A percentile compares a stretch with the other conserved stretches of the same genome.
These are phyloP conservation scores for Tympanoctomys barrerae DNA, from an alignment of 2,797 vertebrate species.

Conservation along the genomic window DNA sequence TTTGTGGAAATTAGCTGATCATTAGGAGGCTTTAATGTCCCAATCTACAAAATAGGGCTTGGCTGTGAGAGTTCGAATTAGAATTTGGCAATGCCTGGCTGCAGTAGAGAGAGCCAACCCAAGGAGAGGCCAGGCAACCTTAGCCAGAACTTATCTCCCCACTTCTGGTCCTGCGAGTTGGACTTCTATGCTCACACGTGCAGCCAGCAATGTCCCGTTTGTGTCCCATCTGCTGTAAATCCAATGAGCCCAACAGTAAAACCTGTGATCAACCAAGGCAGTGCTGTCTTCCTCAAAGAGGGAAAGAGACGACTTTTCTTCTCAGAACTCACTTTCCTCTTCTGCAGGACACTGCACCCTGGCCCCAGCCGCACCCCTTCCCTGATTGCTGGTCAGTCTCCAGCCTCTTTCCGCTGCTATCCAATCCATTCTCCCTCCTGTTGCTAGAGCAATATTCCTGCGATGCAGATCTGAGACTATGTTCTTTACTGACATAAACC, in stretches of 20 bases:
- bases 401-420: not conserved
- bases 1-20: not conserved
- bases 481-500: not conserved
- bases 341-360: not conserved
- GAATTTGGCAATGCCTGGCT: not conserved
- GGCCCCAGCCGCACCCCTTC: not conserved
- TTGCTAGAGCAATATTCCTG: not conserved
- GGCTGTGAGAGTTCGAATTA: not conserved
- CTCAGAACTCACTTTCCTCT: not conserved
- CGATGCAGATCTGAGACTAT: not conserved
- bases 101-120: not conserved
- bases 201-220: not conserved
- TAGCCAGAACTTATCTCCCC: not conserved
- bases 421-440: not conserved
- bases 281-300: not conserved
- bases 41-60: not conserved
- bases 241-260: not conserved
- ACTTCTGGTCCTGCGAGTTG: not conserved
- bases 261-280: not conserved
- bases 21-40: not conserved
- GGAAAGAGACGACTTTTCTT: not conserved
- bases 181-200: not conserved
- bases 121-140: not conserved
- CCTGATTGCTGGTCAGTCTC: not conserved
- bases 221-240: not conserved